Conservation (phyloP, 2,113 vertebrate genomes). For the Festucalex cinctus region DNA sequence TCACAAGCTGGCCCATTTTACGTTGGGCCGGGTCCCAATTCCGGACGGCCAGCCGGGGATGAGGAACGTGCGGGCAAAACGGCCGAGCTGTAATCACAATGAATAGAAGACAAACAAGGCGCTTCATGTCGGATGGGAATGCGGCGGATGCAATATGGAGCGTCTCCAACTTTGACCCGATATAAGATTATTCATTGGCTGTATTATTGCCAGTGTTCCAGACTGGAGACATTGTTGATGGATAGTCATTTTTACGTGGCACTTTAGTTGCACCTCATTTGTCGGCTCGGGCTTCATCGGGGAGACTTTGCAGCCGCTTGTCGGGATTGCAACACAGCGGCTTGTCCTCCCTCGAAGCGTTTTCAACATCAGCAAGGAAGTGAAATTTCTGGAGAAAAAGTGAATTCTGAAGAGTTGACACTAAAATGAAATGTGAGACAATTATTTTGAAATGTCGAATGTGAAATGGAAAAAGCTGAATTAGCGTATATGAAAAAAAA, state of each 20-base stretch:
- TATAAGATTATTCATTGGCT: conserved; percentile 66
- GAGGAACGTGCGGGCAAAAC: conserved; percentile 53
- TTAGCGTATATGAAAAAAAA: too few species aligned
- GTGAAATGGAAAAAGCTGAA: too few species aligned
- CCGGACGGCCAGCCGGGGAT: conserved; percentile 44
- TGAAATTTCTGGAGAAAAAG: background rate
- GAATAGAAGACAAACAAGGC: conserved; percentile 51
- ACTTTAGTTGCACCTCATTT: conserved; percentile 64
- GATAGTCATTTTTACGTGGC: conserved; percentile 64
- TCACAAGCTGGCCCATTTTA: conserved; percentile 77
- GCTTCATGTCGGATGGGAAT: conserved; percentile 37
- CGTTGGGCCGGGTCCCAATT: conserved; percentile 71
- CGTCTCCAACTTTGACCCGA: conserved; percentile 54
- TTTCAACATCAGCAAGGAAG: background rate
- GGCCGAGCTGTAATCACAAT: conserved; percentile 36
- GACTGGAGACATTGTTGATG: conserved; percentile 58
- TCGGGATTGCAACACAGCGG: conserved; percentile 44
- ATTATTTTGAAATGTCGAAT: background rate
- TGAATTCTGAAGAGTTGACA: background rate
- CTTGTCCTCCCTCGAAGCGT: background rate
- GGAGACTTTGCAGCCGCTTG: conserved; percentile 48
- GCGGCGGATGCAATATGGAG: conserved; percentile 52
- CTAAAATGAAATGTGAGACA: background rate
- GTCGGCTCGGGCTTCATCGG: conserved; percentile 45
- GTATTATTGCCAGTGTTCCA: conserved; percentile 58